Conservation (phyloP, 2,113 vertebrate genomes). For the Larimichthys crocea region DNA sequence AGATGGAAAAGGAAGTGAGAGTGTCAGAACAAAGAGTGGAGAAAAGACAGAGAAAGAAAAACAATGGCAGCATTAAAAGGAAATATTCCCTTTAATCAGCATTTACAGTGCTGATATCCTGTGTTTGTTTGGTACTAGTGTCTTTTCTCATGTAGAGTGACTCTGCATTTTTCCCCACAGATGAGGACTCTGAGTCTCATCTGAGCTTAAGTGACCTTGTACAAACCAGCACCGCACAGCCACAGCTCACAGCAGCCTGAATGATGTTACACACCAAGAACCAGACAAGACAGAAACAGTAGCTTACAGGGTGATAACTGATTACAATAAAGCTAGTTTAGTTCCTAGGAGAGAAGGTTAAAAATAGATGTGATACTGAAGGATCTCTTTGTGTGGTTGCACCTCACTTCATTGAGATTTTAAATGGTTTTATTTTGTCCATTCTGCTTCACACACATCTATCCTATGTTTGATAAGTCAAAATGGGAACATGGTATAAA, state of each 20-base stretch:
- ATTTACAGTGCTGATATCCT: neutral
- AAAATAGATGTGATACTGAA: neutral
- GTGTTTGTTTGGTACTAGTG: neutral
- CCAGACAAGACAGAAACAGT: neutral
- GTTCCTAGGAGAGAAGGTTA: neutral
- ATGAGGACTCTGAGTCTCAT: neutral
- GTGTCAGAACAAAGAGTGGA: neutral
- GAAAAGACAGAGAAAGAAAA: slow-evolving; percentile 1
- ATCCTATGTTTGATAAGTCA: neutral
- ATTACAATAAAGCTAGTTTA: rapidly evolving
- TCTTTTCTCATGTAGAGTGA: neutral
- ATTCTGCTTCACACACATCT: neutral
- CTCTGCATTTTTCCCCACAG: neutral
- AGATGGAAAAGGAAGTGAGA: neutral
- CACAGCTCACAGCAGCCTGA: slow-evolving; percentile 11
- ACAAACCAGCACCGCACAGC: neutral
- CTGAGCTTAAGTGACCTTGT: neutral
- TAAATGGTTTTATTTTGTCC: neutral
- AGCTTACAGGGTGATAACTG: neutral
- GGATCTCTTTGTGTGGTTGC: neutral
- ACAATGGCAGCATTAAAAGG: neutral
- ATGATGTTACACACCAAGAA: slow-evolving; percentile 1
- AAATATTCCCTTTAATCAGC: neutral
- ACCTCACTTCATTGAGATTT: neutral
- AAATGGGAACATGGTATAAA: neutral